Conservation (phyloP, 1,140 invertebrate genomes). For the Trichonephila clavata region DNA sequence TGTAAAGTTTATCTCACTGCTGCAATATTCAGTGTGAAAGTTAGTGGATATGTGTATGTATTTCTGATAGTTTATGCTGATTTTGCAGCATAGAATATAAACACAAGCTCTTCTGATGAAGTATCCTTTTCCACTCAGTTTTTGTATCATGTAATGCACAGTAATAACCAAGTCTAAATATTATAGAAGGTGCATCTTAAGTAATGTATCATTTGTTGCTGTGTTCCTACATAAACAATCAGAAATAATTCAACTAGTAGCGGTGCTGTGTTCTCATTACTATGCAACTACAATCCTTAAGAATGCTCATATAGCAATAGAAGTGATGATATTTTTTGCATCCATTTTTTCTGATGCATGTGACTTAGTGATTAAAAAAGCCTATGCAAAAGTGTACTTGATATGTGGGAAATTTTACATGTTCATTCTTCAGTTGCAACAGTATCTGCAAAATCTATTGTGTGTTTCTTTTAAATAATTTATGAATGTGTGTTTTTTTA, state of each 20-base stretch:
- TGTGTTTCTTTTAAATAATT: not conserved
- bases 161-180: not conserved
- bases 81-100: slow-evolving; percentile 31
- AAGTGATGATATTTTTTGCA: slow-evolving; percentile 44
- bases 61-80: slow-evolving; percentile 63
- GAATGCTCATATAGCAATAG: slow-evolving; percentile 58
- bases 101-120: not conserved
- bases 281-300: slow-evolving; percentile 58
- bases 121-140: not conserved
- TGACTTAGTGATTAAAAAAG: slow-evolving; percentile 4
- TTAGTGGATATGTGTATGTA: slow-evolving; percentile 38
- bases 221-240: slow-evolving; percentile 62
- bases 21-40: slow-evolving; percentile 72
- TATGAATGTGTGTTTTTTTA: not conserved
- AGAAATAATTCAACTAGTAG: slow-evolving; percentile 52
- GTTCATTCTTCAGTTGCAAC: no score
- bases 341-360: not conserved
- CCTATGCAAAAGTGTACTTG: not conserved
- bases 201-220: slow-evolving; percentile 33
- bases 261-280: slow-evolving; percentile 58
- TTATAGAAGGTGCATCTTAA: not conserved
- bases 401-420: not conserved
- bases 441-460: no score
- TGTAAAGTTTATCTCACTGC: slow-evolving; percentile 47
- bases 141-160: slow-evolving; percentile 3